Evolutionary conservation across 2,113 vertebrate genomes (phyloP).

Genomic region (Urocynchramus pylzowi): DNA sequence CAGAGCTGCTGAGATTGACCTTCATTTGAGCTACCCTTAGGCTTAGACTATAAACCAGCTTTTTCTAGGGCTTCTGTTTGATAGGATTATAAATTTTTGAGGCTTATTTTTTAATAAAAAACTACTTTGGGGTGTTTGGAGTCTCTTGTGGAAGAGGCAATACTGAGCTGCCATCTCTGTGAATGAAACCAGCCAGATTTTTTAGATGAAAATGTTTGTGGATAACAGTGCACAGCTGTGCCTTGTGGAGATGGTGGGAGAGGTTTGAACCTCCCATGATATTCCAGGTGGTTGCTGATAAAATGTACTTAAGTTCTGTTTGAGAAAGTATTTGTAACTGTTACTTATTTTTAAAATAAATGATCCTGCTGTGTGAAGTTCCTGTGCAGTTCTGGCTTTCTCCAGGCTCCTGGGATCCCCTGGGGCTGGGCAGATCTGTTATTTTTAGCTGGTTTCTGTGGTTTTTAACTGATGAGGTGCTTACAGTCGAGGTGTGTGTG

Average conservation of each 20-base stretch:
- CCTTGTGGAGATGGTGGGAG: neutral
- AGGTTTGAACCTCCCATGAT: neutral
- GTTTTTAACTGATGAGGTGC: neutral
- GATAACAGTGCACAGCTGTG: neutral
- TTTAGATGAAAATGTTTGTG: neutral
- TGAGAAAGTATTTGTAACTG: neutral
- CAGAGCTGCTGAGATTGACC: neutral
- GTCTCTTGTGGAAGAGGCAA: neutral
- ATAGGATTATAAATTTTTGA: neutral
- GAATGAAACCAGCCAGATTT: neutral
- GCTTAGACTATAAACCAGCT: neutral
- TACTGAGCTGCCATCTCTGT: neutral
- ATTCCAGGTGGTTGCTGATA: neutral
- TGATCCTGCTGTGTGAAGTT: slow-evolving; percentile 35
- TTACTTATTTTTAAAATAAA: slow-evolving; percentile 65
- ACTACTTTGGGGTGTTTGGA: neutral
- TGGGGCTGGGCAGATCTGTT: neutral
- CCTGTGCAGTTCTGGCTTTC: neutral
- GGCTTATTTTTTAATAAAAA: neutral
- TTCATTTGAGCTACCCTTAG: neutral
- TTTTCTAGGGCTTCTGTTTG: neutral
- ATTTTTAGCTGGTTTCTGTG: neutral
- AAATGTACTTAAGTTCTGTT: neutral
- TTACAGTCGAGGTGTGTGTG: neutral
- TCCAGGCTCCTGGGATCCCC: neutral